phyloP scores from a whole-genome alignment of 2,113 vertebrate genomes.

The Pangasianodon gigas region DNA sequence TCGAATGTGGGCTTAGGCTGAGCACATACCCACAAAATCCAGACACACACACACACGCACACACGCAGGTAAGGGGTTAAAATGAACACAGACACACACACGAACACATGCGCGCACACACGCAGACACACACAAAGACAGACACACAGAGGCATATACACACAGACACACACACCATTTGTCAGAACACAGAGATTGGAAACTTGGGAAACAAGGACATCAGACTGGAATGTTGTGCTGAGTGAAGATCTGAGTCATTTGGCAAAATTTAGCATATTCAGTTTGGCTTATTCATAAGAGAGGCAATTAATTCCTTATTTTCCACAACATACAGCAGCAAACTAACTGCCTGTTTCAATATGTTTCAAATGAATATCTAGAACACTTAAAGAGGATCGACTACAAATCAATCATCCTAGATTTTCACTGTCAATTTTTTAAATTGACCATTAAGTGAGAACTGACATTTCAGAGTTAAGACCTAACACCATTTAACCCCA shows the following conservation, averaged over 20 bases:
- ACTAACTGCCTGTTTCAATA: neutral
- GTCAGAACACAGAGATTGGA: slow-evolving; percentile 4
- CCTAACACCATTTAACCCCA: slow-evolving; percentile 21
- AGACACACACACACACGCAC: slow-evolving; percentile 35
- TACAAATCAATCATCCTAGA: neutral
- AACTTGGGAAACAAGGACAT: neutral
- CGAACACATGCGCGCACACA: neutral
- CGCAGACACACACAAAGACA: slow-evolving; percentile 24
- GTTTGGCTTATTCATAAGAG: slow-evolving; percentile 61
- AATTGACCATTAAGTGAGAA: neutral
- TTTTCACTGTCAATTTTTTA: neutral
- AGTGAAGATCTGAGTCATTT: neutral
- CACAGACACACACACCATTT: slow-evolving; percentile 32
- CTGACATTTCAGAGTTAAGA: slow-evolving; percentile 22
- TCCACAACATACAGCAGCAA: neutral
- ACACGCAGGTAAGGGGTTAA: slow-evolving; percentile 5
- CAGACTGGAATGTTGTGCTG: neutral
- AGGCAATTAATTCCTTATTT: neutral
- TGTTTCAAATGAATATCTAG: neutral
- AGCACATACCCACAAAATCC: slow-evolving; percentile 55
- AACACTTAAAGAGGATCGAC: neutral
- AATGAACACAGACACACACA: slow-evolving; percentile 24
- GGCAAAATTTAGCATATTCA: neutral
- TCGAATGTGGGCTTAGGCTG: slow-evolving; percentile 79
- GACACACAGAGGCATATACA: slow-evolving; percentile 23